phyloP scores from a whole-genome alignment of 2,113 vertebrate species.

The Tetraodon nigroviridis region DNA sequence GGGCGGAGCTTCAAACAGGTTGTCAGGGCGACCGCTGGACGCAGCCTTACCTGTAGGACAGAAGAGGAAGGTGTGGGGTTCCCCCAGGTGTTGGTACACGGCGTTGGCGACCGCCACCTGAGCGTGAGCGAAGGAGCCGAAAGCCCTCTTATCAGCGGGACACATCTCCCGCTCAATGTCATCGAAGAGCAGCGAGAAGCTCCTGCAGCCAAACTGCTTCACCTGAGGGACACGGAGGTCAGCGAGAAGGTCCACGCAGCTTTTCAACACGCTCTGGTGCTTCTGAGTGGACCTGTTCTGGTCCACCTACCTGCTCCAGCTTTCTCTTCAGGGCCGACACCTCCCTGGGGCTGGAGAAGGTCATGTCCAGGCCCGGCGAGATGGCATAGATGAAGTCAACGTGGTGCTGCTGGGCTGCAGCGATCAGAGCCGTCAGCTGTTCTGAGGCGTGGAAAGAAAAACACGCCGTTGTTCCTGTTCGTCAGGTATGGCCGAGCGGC shows the following conservation, averaged over 20 bases:
- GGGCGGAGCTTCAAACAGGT: no score
- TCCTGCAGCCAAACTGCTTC: conserved; percentile 88
- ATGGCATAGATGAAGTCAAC: conserved; percentile 96
- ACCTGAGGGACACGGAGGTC: conserved; percentile 72
- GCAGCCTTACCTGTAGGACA: conserved; percentile 87
- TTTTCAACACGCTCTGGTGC: no score
- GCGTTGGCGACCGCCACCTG: conserved; percentile 92
- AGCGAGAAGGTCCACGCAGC: not conserved
- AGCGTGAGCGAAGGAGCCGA: conserved; percentile 93
- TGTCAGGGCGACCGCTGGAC: not conserved
- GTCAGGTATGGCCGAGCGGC: no score
- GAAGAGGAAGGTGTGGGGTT: conserved; percentile 92
- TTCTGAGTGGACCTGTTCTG: not conserved
- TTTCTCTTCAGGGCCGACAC: conserved; percentile 89
- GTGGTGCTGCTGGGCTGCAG: conserved; percentile 83
- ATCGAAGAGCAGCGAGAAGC: conserved; percentile 95
- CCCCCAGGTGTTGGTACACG: conserved; percentile 86
- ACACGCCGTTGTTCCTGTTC: not conserved
- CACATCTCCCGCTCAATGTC: conserved; percentile 98
- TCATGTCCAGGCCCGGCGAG: conserved; percentile 94
- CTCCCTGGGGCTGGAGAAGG: conserved; percentile 96
- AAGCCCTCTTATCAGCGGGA: conserved; percentile 89
- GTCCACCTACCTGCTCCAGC: conserved; percentile 77
- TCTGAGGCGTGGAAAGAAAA: conserved; percentile 66
- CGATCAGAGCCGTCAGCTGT: conserved; percentile 88